phyloP scores from a whole-genome alignment of 2,797 vertebrate species.

The Phrynocephalus vlangalii region DNA sequence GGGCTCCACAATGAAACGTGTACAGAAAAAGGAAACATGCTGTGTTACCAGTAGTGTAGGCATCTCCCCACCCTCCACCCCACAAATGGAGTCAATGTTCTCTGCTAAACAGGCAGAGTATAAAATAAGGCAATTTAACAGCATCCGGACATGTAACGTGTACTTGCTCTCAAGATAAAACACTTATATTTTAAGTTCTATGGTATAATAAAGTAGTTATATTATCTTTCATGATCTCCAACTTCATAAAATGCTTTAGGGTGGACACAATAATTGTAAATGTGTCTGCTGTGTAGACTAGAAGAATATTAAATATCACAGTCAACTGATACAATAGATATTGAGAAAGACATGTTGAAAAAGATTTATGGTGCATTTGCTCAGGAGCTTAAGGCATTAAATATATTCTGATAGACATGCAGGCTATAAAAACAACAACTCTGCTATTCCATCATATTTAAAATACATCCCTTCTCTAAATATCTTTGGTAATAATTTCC shows the following conservation, averaged over 20 bases:
- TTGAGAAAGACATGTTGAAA: conserved; percentile 39
- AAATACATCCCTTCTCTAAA: conserved; percentile 53
- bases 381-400: conserved; percentile 45
- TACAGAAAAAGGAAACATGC: neutral
- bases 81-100: neutral
- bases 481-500: conserved; percentile 41
- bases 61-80: neutral
- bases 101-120: neutral
- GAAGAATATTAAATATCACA: conserved; percentile 59
- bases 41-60: neutral
- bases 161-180: conserved; percentile 47
- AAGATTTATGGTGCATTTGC: conserved; percentile 41
- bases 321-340: conserved; percentile 41
- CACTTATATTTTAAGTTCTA: conserved; percentile 42
- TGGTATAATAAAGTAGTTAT: conserved; percentile 38
- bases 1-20: neutral
- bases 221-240: conserved; percentile 47
- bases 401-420: conserved; percentile 44
- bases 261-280: conserved; percentile 56
- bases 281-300: conserved; percentile 39
- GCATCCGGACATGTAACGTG: neutral
- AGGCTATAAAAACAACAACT: conserved; percentile 37
- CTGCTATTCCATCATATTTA: conserved; percentile 41
- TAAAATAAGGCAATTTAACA: conserved; percentile 28
- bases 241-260: conserved; percentile 60